Base-by-base conservation (phyloP, 2,797 vertebrate species). In the Sarcophilus harrisii region DNA sequence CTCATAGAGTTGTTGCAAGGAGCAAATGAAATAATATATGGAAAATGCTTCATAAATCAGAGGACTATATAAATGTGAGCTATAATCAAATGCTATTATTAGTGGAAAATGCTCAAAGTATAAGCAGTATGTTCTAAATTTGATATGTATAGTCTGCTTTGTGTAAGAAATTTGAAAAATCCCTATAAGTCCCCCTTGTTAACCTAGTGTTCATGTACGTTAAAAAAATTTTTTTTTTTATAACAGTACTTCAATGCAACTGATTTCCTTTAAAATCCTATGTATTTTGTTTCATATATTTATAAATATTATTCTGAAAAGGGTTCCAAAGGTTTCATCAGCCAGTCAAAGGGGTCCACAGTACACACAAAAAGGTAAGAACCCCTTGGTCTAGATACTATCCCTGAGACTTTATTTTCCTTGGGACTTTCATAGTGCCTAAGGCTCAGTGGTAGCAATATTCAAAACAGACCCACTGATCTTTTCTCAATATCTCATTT, bases 381-480 rank as follows among this genome's bases (percentile, higher is more conserved):
- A 81, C 21, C 11, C 6, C 73, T 87, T 45, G 9, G 3, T 49
- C 21, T 87, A 87, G 27, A 87, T 11, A 45, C 38, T 45, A 87
- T 87, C 9, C 10, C 38, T 24, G 73, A 87, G 73, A 45, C 38
- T 49, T 66, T n/a, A 73, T 38, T 73, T 73, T 73, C n/a, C 90
- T 73, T 95, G 29, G 81, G 94, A 96, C 95, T 97, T 98, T 93
- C 97, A 97, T 94, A 95, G 96, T 96, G 91, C 58, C 92, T 94
- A 95, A 96, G 94, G 97, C 94, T 96, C 97, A 97, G 94, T 96
- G 96, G 95, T 52, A 90, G 95, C 96, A 96, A 97, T 96, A 97
- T 97, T 96, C 95, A 97, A 97, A 98, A 98, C 93, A 98, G 96
- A 93, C 62, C 95, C 97, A 73, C 13, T 95, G 93, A 97, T 96